Conservation (phyloP, 2,113 vertebrate genomes). For the Apodemus sylvaticus region DNA sequence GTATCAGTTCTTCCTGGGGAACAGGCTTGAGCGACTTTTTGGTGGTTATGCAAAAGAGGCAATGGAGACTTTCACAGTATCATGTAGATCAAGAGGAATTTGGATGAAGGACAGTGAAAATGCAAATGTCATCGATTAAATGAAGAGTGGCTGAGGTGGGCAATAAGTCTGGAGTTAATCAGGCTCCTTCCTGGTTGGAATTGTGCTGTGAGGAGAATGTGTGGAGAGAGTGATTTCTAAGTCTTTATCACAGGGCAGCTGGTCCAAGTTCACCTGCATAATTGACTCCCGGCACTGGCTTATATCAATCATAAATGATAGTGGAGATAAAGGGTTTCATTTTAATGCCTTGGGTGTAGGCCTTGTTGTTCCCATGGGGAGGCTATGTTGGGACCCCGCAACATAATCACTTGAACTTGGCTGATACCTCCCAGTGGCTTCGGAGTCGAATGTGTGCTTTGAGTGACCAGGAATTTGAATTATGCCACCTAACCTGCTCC, state of each 20-base stretch:
- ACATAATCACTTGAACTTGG: not conserved
- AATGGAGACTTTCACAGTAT: not conserved
- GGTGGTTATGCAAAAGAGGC: not conserved
- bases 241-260: not conserved
- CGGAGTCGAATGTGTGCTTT: not conserved
- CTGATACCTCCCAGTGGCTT: not conserved
- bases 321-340: not conserved
- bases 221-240: not conserved
- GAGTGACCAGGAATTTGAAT: not conserved
- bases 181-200: not conserved
- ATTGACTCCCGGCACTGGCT: not conserved
- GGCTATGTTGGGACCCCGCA: accelerated
- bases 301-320: not conserved
- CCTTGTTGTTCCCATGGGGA: not conserved
- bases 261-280: not conserved
- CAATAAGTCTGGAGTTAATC: not conserved
- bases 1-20: not conserved
- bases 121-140: not conserved
- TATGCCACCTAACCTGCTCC: not conserved
- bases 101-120: not conserved
- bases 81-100: not conserved
- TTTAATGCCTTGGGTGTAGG: not conserved
- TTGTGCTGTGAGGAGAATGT: not conserved
- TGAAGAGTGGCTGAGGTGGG: too few species aligned
- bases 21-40: not conserved